Base-by-base conservation (phyloP, 2,797 vertebrate genomes). In the Lateolabrax maculatus region DNA sequence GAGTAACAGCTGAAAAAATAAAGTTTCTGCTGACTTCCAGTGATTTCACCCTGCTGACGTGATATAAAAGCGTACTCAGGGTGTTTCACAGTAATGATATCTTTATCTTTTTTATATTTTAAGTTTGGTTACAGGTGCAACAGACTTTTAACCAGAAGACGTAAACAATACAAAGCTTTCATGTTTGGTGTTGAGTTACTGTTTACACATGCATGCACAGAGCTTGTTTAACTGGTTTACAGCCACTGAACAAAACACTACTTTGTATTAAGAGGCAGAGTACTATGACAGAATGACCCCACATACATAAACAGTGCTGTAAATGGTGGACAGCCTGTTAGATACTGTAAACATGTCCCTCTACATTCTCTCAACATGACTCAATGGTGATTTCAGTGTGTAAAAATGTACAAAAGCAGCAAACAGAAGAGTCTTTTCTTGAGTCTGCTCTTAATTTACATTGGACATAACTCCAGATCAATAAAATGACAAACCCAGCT, bases 371-470 rank as follows among this genome's bases (percentile, higher is more conserved):
- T 65, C 12, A 46, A 19, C 23, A 46, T 13, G 18, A 37, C 39
- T 31, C 5, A 37, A 16, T 4, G 0, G 2, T 25, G 41, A 53
- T 36, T 31, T n/a, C n/a, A 9, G 18, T 19, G 13, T 6, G 2
- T 2, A 21, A 36, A 27, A 19, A 25, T 6, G 31, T 37, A 44
- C 19, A 12, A 44, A 53, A 44, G 31, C 60, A 43, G 29, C 13
- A 25, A 29, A 55, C 48, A 53, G 31, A 31, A 8, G 12, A 12
- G 12, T 64, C 46, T 64, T 3, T 13, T 69, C 73, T 61, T 80
- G 76, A 80, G 27, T 21, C 48, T 48, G 49, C 25, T 65, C 48
- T 39, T 37, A 16, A 36, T 39, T 55, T 25, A 11, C 15, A 5
- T 36, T 2, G n/a, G 0, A 51, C 23, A 18, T 0, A 4, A 60